These are phyloP conservation scores for Emys orbicularis DNA, from an alignment of 2,797 vertebrate species.

Conservation along the genomic window DNA sequence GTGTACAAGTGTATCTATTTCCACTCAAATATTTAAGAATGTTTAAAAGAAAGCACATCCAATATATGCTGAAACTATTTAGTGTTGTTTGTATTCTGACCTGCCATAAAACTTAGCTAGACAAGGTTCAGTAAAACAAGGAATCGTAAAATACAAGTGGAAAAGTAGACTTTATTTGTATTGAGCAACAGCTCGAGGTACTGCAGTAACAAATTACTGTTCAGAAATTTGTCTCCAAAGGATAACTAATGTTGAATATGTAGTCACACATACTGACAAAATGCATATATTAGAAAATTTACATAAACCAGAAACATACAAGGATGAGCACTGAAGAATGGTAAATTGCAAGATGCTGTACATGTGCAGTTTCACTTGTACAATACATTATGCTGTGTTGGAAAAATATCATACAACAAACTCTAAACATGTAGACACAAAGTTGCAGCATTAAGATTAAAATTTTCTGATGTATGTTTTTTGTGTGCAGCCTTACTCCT, in stretches of 20 bases:
- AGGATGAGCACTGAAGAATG: background rate
- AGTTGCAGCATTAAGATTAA: background rate
- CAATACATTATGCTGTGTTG: background rate
- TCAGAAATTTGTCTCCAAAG: background rate
- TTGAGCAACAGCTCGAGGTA: background rate
- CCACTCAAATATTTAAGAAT: background rate
- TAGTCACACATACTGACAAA: background rate
- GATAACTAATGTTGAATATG: background rate
- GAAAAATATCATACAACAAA: background rate
- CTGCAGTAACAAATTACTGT: background rate
- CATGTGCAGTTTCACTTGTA: background rate
- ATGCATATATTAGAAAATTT: background rate
- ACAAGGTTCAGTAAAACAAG: background rate
- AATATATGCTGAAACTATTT: background rate
- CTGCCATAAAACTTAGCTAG: background rate
- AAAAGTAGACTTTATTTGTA: background rate
- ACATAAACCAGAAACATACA: background rate
- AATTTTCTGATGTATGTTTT: background rate
- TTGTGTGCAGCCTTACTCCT: background rate
- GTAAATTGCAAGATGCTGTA: background rate
- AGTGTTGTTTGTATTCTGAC: background rate
- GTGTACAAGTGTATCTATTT: background rate
- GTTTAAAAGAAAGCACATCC: background rate
- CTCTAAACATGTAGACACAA: background rate
- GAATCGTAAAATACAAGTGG: background rate